Evolutionary conservation across 2,113 vertebrate species (phyloP).

Genomic region (Motacilla alba): DNA sequence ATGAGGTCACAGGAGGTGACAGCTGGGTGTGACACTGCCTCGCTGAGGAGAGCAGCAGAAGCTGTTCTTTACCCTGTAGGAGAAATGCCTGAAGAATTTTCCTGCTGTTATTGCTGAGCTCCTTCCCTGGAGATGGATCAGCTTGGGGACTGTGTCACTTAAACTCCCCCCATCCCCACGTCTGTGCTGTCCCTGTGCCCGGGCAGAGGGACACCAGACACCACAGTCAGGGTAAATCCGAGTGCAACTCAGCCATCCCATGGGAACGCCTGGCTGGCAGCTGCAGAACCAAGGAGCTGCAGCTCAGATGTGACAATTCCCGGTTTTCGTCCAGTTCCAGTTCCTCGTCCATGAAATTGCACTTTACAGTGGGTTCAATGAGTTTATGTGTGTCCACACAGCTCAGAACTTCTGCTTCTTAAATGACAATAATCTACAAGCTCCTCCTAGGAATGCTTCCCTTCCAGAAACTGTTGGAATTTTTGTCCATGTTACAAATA

Average conservation of each 20-base stretch:
- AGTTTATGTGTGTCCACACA: neutral
- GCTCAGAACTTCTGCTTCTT: neutral
- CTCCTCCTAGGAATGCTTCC: neutral
- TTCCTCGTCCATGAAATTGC: neutral
- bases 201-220: constrained; percentile 12
- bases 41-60: neutral
- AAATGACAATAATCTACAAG: accelerated
- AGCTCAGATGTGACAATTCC: neutral
- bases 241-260: neutral
- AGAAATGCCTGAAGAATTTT: neutral
- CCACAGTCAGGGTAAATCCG: neutral
- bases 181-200: constrained; percentile 30
- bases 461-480: constrained; percentile 4
- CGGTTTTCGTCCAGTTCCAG: constrained; percentile 70
- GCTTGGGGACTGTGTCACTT: accelerated
- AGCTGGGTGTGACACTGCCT: neutral
- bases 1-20: neutral
- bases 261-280: neutral
- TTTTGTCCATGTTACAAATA: neutral
- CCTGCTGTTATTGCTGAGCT: neutral
- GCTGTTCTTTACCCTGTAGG: neutral
- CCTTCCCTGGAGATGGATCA: neutral
- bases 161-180: neutral
- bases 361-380: constrained; percentile 1
- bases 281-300: neutral